A percentile compares a stretch with the other conserved stretches of the same genome.
Conservation (phyloP, 2,113 vertebrate species). For the Oplegnathus fasciatus region DNA sequence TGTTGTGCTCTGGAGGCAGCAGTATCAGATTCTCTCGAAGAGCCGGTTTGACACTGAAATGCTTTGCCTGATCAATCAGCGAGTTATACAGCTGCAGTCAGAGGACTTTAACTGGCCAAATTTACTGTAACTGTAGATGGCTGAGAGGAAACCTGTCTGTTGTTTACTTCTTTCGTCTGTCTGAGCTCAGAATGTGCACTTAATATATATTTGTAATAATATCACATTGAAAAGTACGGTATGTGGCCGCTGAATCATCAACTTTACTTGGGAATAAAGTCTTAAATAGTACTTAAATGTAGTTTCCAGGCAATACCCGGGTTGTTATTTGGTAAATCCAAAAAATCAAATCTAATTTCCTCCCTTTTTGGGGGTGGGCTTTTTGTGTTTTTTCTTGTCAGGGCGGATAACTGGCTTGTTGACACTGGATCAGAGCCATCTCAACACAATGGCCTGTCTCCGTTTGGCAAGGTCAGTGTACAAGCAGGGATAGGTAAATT, state of each 20-base stretch:
- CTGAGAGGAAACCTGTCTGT: neutral
- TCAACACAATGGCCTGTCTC: slow-evolving; percentile 86
- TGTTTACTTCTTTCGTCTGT: neutral
- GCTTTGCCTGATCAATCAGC: neutral
- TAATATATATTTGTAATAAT: neutral
- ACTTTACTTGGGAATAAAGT: neutral
- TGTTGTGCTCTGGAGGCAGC: neutral
- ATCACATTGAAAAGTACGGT: too few relatives aligned
- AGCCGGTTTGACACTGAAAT: neutral
- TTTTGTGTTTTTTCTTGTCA: slow-evolving; percentile 61
- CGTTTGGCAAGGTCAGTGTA: slow-evolving; percentile 90
- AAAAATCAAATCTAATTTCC: neutral
- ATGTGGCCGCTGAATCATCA: neutral
- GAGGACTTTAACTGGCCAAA: neutral
- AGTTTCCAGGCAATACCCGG: neutral
- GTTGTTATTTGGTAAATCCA: neutral
- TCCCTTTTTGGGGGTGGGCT: too few relatives aligned
- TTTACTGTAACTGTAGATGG: neutral
- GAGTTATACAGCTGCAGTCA: neutral
- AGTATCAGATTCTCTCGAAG: slow-evolving; percentile 32
- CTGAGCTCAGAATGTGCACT: neutral
- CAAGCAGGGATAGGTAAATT: neutral
- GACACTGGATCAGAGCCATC: slow-evolving; percentile 79
- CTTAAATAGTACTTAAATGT: neutral
- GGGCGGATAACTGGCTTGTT: slow-evolving; percentile 96